These are phyloP conservation scores for Hypomecis punctinalis DNA, from an alignment of 2,888 invertebrate species.

Conservation along the genomic window DNA sequence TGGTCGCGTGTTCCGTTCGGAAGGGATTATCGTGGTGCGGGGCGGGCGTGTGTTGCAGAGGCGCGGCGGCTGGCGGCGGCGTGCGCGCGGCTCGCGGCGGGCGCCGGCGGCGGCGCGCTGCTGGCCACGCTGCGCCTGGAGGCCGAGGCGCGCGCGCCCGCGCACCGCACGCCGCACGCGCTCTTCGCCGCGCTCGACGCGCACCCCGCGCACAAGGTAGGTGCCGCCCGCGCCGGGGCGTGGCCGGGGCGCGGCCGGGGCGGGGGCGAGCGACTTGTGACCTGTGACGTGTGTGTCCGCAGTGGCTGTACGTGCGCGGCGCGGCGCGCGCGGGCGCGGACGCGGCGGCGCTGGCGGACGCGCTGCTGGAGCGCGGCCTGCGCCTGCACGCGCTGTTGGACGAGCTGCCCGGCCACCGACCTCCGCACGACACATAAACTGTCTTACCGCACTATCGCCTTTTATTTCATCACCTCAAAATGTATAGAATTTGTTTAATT, in stretches of 20 bases:
- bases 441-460: too few relatives aligned
- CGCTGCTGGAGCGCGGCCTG: constrained; percentile 90
- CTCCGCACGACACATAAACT: too few relatives aligned
- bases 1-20: too few relatives aligned
- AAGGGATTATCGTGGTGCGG: too few relatives aligned
- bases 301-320: constrained; percentile 65
- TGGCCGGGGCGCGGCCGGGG: constrained; percentile 35
- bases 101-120: constrained; percentile 44
- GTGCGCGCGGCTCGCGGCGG: constrained; percentile 28
- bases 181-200: constrained; percentile 83
- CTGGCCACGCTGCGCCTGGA: constrained; percentile 44
- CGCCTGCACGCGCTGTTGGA: constrained; percentile 91
- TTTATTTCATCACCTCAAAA: too few relatives aligned
- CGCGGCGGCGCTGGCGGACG: constrained; percentile 88
- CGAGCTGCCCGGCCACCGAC: constrained; percentile 80
- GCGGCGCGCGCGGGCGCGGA: constrained; percentile 75
- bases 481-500: too few relatives aligned
- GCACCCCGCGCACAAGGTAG: constrained; percentile 54
- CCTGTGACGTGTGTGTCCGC: constrained; percentile 13
- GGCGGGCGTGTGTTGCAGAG: constrained; percentile 27
- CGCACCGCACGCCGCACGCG: constrained; percentile 40
- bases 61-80: constrained; percentile 34
- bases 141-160: constrained; percentile 45
- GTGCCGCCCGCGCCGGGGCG: constrained; percentile 36
- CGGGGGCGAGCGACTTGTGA: constrained; percentile 36